Base-by-base conservation (phyloP, 2,888 invertebrate species). In the Tetheella fluctuosa region DNA sequence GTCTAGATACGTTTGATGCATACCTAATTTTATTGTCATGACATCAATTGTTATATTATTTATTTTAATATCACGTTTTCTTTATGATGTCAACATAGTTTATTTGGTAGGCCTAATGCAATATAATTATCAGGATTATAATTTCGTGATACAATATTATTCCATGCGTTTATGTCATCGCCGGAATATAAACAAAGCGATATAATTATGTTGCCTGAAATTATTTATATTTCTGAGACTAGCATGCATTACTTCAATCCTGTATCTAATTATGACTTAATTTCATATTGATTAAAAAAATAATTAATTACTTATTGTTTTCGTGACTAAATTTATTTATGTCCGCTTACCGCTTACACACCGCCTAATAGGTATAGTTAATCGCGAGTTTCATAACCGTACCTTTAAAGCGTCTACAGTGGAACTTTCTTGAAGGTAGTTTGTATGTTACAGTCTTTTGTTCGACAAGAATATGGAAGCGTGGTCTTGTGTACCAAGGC, bases 391-490 rank as follows among this genome's bases (percentile, higher is more conserved):
- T 77, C 66, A 70, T 71, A 73, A 82, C 81, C 70, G 64, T 61
- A 70, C 64, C 59, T 70, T 71, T 71, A 71, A 73, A 71, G 69
- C 72, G 68, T 73, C 74, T 76, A 71, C 70, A 68, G 66, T 63
- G 63, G 71, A 76, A 75, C 74, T 75, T 65, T 64, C 65, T 52
- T 48, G 48, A 65, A 63, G 59, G 72, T 73, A 76, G 78, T 76
- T 77, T 80, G 76, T 78, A 76, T 70, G 79, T 80, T 65, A 70
- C 64, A 76, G 80, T 74, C 86, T 84, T 86, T 88, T 87, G 86
- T 87, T 82, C 71, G 72, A 63, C 65, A 81, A 85, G 86, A 84
- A 83, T 82, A 77, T 80, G 48, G 48, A n/a, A 48, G 48, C 48
- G 48, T 48, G 48, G 61, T 59, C 68, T 59, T 59, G 64, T 58